Evolutionary conservation across 2,888 invertebrate species (phyloP), one percentile per base, ranked within the genome.

Genomic region (Eupeodes luniger): DNA sequence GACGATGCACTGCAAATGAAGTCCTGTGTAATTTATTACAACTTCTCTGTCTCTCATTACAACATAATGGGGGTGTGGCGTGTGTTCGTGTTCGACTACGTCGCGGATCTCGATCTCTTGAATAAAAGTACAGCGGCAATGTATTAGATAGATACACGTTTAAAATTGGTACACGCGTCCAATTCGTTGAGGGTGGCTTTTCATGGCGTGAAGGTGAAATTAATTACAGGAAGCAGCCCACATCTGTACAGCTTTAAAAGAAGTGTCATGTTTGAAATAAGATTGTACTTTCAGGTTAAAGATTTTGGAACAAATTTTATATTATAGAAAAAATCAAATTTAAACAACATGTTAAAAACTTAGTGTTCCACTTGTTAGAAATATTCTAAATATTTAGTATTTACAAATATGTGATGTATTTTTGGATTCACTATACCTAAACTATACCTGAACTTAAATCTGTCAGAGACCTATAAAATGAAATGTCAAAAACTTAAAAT

Each of bases 181-280:
- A 74, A 89, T 89, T 89, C 89, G 89, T 89, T 75, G 70, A 83
- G 89, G 89, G 81, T 89, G 89, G 88, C 80, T 89, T 85, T 79
- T 77, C 75, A 74, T 79, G 78, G 84, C 57, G 89, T 79, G 87
- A 87, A 87, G 81, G 87, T 88, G 87, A 84, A 84, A 89, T 83
- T 83, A 87, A 89, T 86, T 86, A 83, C 89, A 86, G 87, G 87
- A 81, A 84, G 81, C 80, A 87, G 76, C 77, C 75, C 55, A 69
- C 55, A 69, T 36, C 55, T 53, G 72, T n/a, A 40, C 67, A 40
- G 40, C 40, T 7, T 40, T 5, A 40, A 40, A 5, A 9, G 40
- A 5, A 9, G 40, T 40, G 40, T 40, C 40, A 40, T 40, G 40
- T 40, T 40, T 40, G 40, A 40, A 40, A 40, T 40, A 5, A 40